Percentiles rank a stretch among this genome's conserved stretches.
phyloP scores from a whole-genome alignment of 2,888 invertebrate genomes.

The Apomyelois bistriatella region DNA sequence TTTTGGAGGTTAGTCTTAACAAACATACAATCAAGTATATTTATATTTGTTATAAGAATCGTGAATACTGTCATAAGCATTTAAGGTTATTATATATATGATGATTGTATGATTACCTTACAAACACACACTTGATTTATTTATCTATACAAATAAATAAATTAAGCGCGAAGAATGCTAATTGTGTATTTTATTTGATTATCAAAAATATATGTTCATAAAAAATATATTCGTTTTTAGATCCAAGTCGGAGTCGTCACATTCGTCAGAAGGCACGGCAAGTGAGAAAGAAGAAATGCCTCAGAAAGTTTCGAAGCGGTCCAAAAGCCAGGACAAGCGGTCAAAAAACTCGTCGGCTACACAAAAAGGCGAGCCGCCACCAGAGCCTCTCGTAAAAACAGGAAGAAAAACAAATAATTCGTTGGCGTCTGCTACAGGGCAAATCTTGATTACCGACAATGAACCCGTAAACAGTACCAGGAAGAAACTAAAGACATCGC shows the following conservation, averaged over 20 bases:
- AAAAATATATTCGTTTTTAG: constrained; percentile 32
- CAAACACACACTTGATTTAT: too few species aligned
- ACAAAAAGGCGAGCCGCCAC: constrained; percentile 63
- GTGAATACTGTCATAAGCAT: too few species aligned
- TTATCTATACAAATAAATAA: too few species aligned
- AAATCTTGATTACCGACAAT: constrained; percentile 85
- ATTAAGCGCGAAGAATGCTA: too few species aligned
- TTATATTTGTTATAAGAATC: too few species aligned
- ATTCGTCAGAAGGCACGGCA: constrained; percentile 50
- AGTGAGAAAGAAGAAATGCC: constrained; percentile 63
- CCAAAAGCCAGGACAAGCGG: constrained; percentile 56
- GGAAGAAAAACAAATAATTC: constrained; percentile 94
- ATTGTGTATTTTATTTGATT: too few species aligned
- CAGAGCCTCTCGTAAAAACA: constrained; percentile 61
- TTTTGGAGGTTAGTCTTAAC: too few species aligned
- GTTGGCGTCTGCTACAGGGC: constrained; percentile 89
- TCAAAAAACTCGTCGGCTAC: constrained; percentile 60
- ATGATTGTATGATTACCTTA: too few species aligned
- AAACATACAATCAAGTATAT: too few species aligned
- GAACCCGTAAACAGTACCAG: constrained; percentile 68
- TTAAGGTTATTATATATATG: too few species aligned
- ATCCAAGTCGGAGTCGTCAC: constrained; percentile 56
- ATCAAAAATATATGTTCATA: too few species aligned
- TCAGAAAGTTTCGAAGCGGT: constrained; percentile 50
- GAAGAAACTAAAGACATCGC: constrained; percentile 83